Conservation (phyloP, 2,113 vertebrate species). For the Periophthalmus modestus region DNA sequence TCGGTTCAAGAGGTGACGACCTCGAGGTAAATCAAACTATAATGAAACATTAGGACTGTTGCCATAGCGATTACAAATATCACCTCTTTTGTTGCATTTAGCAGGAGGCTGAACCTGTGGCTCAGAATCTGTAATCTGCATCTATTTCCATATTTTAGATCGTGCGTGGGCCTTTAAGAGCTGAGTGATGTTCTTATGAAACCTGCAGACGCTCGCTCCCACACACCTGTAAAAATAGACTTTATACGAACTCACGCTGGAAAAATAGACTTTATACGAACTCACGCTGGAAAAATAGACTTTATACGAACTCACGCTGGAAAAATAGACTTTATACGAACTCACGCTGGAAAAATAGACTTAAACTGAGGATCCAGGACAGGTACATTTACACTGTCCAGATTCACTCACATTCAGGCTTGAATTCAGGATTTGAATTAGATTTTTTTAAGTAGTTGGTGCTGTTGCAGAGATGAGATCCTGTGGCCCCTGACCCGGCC, state of each 20-base stretch:
- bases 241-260: background rate
- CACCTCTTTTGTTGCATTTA: background rate
- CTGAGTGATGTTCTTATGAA: background rate
- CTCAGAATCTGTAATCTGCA: background rate
- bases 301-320: slow-evolving; percentile 12
- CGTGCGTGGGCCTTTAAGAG: background rate
- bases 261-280: slow-evolving; percentile 16
- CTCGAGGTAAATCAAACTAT: background rate
- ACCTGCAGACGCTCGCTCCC: slow-evolving; percentile 44
- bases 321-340: slow-evolving; percentile 20
- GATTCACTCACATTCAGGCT: no score
- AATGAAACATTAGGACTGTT: background rate
- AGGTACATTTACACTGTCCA: no score
- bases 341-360: no score
- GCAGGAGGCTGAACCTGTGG: background rate
- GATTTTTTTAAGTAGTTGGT: no score
- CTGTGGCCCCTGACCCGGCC: no score
- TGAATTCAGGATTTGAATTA: background rate
- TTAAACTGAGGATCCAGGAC: no score
- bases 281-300: background rate
- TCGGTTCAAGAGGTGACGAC: no score
- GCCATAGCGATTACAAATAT: background rate
- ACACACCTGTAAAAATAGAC: slow-evolving; percentile 63
- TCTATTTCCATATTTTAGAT: background rate
- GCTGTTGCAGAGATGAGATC: no score